Conservation (phyloP, 2,797 vertebrate genomes). For the Zonotrichia albicollis region DNA sequence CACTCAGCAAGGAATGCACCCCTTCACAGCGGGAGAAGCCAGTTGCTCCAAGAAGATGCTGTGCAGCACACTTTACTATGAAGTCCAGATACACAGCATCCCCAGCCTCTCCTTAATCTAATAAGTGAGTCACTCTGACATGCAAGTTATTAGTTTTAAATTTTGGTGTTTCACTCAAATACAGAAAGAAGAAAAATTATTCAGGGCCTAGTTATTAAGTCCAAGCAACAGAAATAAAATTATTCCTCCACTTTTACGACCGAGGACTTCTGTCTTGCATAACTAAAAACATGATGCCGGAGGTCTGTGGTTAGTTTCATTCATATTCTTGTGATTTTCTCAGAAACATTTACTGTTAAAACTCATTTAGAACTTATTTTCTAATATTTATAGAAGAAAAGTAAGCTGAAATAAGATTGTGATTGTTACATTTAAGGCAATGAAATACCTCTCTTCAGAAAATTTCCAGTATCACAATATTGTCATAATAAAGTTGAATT, state of each 20-base stretch:
- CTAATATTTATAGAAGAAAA: background rate
- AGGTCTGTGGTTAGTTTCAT: background rate
- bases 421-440: background rate
- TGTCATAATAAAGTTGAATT: background rate
- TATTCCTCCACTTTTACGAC: background rate
- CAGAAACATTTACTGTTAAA: background rate
- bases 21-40: background rate
- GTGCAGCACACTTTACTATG: fast-evolving
- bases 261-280: background rate
- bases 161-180: background rate
- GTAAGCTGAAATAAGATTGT: background rate
- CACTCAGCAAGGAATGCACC: background rate
- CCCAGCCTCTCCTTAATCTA: background rate
- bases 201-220: background rate
- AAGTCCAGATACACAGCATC: background rate
- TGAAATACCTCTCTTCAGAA: background rate
- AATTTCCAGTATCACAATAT: background rate
- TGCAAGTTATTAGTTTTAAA: background rate
- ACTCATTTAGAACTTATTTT: background rate
- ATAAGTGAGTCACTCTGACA: background rate
- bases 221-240: background rate
- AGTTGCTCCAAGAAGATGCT: background rate
- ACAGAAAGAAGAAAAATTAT: background rate
- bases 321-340: background rate
- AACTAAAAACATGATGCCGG: background rate